phyloP scores from a whole-genome alignment of 2,113 vertebrate species.

The Oceanites oceanicus region DNA sequence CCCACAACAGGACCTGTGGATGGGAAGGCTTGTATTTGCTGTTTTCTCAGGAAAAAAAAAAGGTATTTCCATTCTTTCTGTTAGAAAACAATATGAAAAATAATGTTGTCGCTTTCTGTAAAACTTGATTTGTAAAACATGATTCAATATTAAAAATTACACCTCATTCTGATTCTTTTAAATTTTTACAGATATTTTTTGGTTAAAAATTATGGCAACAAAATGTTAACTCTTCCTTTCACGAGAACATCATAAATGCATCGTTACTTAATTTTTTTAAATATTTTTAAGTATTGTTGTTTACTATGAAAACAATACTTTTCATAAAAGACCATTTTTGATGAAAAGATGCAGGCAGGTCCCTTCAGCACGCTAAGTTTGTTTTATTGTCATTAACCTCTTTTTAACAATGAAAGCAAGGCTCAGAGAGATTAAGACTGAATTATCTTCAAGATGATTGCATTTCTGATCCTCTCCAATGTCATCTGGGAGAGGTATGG shows the following conservation, averaged over 20 bases:
- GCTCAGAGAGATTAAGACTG: background rate
- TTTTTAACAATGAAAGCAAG: background rate
- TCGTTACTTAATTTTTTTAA: background rate
- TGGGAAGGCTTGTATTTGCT: background rate
- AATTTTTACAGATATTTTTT: background rate
- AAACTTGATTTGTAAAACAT: background rate
- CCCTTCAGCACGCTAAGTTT: background rate
- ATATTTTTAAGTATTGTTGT: background rate
- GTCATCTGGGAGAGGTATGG: rapidly evolving
- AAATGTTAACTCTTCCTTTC: background rate
- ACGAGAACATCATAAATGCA: background rate
- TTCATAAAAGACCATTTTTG: background rate
- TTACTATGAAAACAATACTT: background rate
- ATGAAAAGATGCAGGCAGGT: background rate
- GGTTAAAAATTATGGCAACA: background rate
- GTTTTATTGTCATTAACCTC: background rate
- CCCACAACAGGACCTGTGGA: background rate
- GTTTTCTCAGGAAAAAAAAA: background rate
- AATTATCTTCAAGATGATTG: background rate
- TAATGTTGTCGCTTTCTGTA: background rate
- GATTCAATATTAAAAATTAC: background rate
- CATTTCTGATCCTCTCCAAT: background rate
- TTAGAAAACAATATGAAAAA: background rate
- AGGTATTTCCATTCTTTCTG: background rate
- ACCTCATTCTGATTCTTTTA: background rate